A percentile compares a stretch with the other conserved stretches of the same genome.
Evolutionary conservation across 2,113 vertebrate species (phyloP).

Genomic region (Amazona guildingii): DNA sequence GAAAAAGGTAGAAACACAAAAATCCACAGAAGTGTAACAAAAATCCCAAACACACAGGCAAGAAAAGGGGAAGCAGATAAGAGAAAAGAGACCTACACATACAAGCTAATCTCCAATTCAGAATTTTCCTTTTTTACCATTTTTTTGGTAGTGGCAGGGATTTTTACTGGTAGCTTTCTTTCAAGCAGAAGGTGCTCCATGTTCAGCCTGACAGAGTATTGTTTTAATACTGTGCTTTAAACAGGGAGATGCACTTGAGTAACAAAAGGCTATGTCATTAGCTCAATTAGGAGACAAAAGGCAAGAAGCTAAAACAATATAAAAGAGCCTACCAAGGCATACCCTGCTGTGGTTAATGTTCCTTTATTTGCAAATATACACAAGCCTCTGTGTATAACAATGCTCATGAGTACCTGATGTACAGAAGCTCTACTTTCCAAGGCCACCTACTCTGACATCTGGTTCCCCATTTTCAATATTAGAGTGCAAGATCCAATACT

Average conservation of each 20-base stretch:
- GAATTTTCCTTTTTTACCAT: background rate
- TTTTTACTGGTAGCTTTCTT: background rate
- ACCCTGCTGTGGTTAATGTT: background rate
- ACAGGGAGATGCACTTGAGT: background rate
- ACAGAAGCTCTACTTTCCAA: background rate
- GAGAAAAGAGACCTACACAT: background rate
- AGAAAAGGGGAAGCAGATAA: background rate
- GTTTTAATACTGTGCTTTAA: background rate
- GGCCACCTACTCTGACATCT: background rate
- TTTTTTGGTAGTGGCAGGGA: background rate
- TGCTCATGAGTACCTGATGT: background rate
- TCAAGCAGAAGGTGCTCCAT: background rate
- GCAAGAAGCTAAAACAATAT: background rate
- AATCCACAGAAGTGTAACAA: background rate
- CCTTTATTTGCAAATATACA: background rate
- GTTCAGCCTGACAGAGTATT: background rate
- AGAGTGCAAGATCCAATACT: background rate
- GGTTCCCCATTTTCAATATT: background rate
- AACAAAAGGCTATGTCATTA: background rate
- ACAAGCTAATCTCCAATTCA: background rate
- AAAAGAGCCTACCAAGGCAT: background rate
- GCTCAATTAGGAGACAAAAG: background rate
- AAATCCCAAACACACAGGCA: background rate
- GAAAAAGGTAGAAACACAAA: background rate
- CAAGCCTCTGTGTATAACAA: background rate